These are phyloP conservation scores for Leptopterna dolabrata DNA, from an alignment of 2,888 invertebrate species.

Conservation along the genomic window DNA sequence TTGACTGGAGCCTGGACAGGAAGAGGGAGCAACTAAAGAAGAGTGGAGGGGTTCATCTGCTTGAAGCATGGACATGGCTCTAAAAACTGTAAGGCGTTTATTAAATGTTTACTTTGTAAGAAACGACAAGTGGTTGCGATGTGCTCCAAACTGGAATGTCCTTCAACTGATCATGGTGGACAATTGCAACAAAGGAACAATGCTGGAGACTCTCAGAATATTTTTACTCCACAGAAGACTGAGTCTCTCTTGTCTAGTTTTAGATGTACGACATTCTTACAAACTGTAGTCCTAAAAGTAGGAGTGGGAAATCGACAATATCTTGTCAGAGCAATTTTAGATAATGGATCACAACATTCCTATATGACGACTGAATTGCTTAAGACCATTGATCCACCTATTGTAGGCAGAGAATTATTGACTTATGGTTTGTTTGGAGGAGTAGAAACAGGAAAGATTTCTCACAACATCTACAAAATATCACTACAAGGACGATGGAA, in stretches of 20 bases:
- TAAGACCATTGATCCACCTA: neutral
- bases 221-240: neutral
- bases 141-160: neutral
- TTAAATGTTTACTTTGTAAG: conserved; percentile 8
- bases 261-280: neutral
- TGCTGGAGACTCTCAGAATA: too few species aligned
- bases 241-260: neutral
- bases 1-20: neutral
- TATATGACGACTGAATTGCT: neutral
- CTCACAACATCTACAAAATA: conserved; percentile 9
- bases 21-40: neutral
- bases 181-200: neutral
- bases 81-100: neutral
- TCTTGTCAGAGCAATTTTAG: conserved; percentile 1
- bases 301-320: neutral
- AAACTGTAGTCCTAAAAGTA: conserved; percentile 6
- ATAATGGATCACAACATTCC: conserved; percentile 13
- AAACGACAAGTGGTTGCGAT: neutral
- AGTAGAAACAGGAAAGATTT: neutral
- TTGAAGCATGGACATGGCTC: neutral
- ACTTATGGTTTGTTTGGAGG: conserved; percentile 28
- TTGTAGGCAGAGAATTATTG: neutral
- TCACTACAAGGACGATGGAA: neutral
- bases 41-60: neutral
- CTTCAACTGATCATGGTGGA: neutral